Base-by-base conservation (phyloP, 2,797 vertebrate species). In the Onychomys torridus region DNA sequence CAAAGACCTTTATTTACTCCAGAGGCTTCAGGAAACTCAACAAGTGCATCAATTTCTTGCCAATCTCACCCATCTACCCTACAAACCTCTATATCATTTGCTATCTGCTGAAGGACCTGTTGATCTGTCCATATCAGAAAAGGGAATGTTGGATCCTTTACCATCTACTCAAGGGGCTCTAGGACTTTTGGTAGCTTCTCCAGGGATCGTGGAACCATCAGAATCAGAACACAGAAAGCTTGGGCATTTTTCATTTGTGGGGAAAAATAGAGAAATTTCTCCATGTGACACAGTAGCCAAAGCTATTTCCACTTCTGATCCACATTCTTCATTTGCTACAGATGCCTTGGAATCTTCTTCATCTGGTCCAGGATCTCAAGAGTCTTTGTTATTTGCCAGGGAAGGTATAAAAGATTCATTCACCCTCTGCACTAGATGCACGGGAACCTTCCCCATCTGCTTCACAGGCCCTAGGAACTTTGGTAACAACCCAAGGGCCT, bases 271-370 rank as follows among this genome's bases (percentile, higher is more conserved):
- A 55, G 4, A 11, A 57, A 13, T 34, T 57, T 25, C 52, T 81
- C 6, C 21, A n/a, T 23, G 21, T 25, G 19, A 37, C 19, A 57
- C 5, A n/a, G 19, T 12, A 81, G 34, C 19, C 34, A 57, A 81
- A 57, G 21, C 11, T n/a, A 55, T 10, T 55, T 37, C 34, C 1
- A 10, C 13, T 29, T 61, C 2, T 21, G 10, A 27, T 43, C 4
- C 25, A 57, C 1, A 63, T 67, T 16, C 32, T 32, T 2, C 5
- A 6, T 16, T 32, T 32, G 5, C 2, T 0, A 5, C 25, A 61
- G n/a, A 37, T 3, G 37, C 14, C 43, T 6, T 82, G 79, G 0
- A 2, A 40, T 12, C 34, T 79, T 79, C 10, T 32, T 23, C 34
- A 23, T 57, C 34, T 55, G 52, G 17, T 12, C 49, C n/a, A 12